Conservation (phyloP, 92 coral and sea anemone genomes). For the Desmophyllum pertusum region DNA sequence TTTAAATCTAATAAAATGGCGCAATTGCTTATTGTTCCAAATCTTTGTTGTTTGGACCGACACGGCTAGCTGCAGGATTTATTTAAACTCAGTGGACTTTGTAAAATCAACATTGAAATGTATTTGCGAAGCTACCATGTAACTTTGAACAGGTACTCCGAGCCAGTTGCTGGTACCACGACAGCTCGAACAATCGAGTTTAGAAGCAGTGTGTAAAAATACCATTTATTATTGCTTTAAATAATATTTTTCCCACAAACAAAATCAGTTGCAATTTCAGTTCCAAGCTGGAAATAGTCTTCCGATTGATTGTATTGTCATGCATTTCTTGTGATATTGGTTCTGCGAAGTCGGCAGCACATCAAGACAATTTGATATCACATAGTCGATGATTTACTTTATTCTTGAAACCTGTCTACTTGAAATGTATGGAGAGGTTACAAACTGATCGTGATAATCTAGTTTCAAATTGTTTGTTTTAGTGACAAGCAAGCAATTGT, state of each 20-base stretch:
- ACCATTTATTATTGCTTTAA: not conserved
- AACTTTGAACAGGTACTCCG: slow-evolving; percentile 28
- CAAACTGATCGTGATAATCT: not conserved
- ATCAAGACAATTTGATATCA: not conserved
- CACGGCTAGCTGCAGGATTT: not conserved
- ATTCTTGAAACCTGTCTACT: not conserved
- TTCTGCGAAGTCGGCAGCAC: not conserved
- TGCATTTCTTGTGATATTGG: not conserved
- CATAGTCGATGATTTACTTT: not conserved
- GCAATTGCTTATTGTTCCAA: too few relatives aligned
- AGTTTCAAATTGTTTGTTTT: not conserved
- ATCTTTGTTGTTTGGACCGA: not conserved
- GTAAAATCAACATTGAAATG: slow-evolving; percentile 4
- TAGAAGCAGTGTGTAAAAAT: not conserved
- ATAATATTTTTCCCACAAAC: not conserved
- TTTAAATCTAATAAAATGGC: not conserved
- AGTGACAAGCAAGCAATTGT: not conserved
- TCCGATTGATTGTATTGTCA: not conserved
- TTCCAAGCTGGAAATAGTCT: not conserved
- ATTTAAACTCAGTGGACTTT: not conserved
- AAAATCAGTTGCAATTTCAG: not conserved
- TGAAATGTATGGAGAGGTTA: not conserved
- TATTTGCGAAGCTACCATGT: not conserved
- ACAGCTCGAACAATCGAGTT: not conserved
- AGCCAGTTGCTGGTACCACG: slow-evolving; percentile 16